Evolutionary conservation across 2,888 invertebrate genomes (phyloP).

Genomic region (Lycophotia porphyrea): DNA sequence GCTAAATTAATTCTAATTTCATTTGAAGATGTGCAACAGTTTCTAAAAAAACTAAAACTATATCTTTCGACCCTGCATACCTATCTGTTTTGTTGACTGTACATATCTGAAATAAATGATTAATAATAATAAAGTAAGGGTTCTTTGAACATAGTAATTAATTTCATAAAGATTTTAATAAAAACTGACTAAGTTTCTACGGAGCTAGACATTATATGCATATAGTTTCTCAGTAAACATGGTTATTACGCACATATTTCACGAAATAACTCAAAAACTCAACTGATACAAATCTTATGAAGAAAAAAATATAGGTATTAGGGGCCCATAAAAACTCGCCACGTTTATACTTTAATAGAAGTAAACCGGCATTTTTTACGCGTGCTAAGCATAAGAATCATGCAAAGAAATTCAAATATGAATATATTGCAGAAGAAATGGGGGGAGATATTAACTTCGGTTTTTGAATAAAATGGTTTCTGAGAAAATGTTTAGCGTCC

Average conservation of each 20-base stretch:
- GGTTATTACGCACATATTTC: constrained; percentile 5
- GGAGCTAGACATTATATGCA: not conserved
- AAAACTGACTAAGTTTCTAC: not conserved
- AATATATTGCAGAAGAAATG: constrained; percentile 37
- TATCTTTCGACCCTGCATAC: too few species aligned
- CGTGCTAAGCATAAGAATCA: constrained; percentile 32
- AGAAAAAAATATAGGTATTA: constrained; percentile 27
- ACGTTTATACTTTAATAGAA: constrained; percentile 29
- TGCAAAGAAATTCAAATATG: constrained; percentile 44
- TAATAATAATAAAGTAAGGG: too few species aligned
- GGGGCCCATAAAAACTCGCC: constrained; percentile 33
- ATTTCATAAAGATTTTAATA: not conserved
- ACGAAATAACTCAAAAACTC: constrained; percentile 36
- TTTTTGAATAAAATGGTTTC: constrained; percentile 31
- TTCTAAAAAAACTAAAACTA: too few species aligned
- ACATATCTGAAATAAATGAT: too few species aligned
- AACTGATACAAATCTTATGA: constrained; percentile 35
- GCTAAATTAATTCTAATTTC: too few species aligned
- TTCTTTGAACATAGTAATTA: not conserved
- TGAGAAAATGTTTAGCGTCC: constrained; percentile 25
- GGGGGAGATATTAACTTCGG: constrained; percentile 44
- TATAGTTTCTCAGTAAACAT: not conserved
- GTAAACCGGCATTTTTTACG: constrained; percentile 29
- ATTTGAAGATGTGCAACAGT: too few species aligned
- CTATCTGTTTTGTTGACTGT: too few species aligned